Base-by-base conservation (phyloP, 2,888 invertebrate species). In the Pachycephus smyrnensis region DNA sequence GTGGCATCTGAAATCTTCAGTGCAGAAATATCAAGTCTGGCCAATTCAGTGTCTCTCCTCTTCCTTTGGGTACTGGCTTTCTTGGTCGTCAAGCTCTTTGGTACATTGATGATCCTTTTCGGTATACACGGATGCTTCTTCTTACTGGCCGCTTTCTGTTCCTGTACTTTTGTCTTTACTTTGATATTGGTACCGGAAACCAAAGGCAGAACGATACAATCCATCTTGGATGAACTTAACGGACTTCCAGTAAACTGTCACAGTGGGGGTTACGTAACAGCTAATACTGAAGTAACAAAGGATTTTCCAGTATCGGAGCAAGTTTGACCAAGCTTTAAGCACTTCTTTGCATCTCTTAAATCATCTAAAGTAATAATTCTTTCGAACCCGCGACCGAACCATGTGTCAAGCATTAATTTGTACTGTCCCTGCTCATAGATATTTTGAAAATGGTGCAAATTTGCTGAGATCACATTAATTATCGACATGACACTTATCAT, bases 1-100 rank as follows among this genome's bases (percentile, higher is more conserved):
- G 84, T 94, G 0, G 89, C 90, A 0, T 91, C 93, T 1, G 94
- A 94, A 83, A 92, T 94, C 79, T 94, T 94, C 80, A 85, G 83
- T 4, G 76, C 88, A 1, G 90, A 91, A 11, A 75, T 91, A 0
- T 73, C 87, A 3, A 84, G 87, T 11, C 37, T 88, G 32, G 89
- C 87, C 1, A 86, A 83, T 40, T 88, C 88, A 0, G 40, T 89
- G 1, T 84, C 86, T 0, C 78, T 88, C 37, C 33, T 83, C 1
- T 79, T 83, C 75, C 81, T 89, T n/a, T 91, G 91, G 91, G 1
- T 79, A 0, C 75, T 84, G 33, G 86, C 87, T 11, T 91, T 91
- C 68, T 0, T 89, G 1, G 81, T 89, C 0, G 83, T 88, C 0
- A 91, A 90, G 77, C 82, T 87, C 36, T 92, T 91, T 73, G 82